Evolutionary conservation across 2,797 vertebrate genomes (phyloP).

Genomic region (Myotis findleyi): DNA sequence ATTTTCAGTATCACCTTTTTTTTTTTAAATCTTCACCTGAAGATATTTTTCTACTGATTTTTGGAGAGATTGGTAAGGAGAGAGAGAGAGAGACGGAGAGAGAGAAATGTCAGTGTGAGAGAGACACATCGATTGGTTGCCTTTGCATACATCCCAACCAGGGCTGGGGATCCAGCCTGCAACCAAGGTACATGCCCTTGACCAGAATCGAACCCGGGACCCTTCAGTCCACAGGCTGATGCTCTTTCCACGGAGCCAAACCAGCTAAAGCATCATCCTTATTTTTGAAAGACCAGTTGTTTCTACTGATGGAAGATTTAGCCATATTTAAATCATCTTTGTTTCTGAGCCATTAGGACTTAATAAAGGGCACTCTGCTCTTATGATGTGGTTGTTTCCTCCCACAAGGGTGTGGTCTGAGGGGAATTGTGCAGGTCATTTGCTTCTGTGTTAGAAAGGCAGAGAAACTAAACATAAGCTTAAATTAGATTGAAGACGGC

Average conservation of each 20-base stretch:
- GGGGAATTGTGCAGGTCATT: background rate
- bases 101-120: too few species aligned
- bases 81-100: too few species aligned
- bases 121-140: too few species aligned
- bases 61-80: too few species aligned
- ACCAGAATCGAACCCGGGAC: too few species aligned
- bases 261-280: background rate
- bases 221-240: too few species aligned
- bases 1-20: background rate
- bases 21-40: background rate
- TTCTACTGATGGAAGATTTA: background rate
- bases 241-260: background rate
- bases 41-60: too few species aligned
- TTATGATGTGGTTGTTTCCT: background rate
- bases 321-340: constrained; percentile 33
- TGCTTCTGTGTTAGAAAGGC: background rate
- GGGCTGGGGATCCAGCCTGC: too few species aligned
- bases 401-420: background rate
- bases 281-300: constrained; percentile 29
- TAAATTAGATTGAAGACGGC: constrained; percentile 3
- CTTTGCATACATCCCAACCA: too few species aligned
- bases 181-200: too few species aligned
- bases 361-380: background rate
- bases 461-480: background rate
- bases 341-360: constrained; percentile 29